Evolutionary conservation across 2,888 invertebrate genomes (phyloP), one percentile per base, ranked within the genome.

Genomic region (Drosophila diplacantha): DNA sequence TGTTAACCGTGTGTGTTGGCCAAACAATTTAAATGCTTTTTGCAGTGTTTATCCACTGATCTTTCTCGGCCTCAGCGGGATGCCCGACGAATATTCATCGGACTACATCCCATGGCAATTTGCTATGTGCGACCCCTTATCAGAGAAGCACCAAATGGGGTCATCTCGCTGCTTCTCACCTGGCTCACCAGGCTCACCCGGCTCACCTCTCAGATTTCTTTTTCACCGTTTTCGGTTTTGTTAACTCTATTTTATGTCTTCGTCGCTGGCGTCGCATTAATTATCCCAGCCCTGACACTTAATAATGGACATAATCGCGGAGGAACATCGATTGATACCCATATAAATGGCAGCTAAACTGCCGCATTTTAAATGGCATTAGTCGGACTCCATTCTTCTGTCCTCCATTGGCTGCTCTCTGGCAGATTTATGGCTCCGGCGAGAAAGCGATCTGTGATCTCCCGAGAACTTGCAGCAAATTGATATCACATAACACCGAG

Each of bases 301-400:
- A 61, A 71, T 64, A 50, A 75, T 57, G 68, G 62, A 65, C 31
- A 39, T 38, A 44, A 20, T 46, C 26, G 49, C 16, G 8, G 18
- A 49, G 62, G 53, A 74, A 44, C 51, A 18, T 52, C 75, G 57
- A 64, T 71, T 67, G 73, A 72, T 72, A 72, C 56, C 78, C 73
- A 78, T 66, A 70, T 69, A 81, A 75, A 78, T 64, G 46, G 69
- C 72, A 77, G 58, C 69, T 46, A 67, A 81, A 39, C 62, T 74
- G 72, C 47, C 52, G 69, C 74, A 58, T 73, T 73, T 75, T 68
- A 79, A 79, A 73, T 66, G 68, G 51, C 72, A 76, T 73, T 82
- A 60, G 74, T 71, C 54, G 58, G 60, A 37, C 57, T 73, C 70
- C 58, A 57, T 31, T 37, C 56, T 57, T 54, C 43, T 53, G 32